Evolutionary conservation across 1,140 invertebrate species (phyloP).

Genomic region (Protaetia brevitarsis): DNA sequence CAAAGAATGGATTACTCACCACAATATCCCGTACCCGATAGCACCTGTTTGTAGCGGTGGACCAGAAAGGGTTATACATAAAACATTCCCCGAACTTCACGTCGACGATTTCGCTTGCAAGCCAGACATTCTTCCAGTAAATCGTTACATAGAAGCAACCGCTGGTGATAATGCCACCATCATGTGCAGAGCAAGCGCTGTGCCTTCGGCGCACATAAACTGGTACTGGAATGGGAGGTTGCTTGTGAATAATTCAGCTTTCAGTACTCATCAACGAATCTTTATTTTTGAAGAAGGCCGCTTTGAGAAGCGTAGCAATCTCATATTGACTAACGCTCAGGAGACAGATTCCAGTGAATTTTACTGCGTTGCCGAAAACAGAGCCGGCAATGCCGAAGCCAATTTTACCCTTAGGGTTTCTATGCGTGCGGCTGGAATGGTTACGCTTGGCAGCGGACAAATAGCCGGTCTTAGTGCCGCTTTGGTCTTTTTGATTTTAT

Average conservation of each 20-base stretch:
- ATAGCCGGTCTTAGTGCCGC: constrained; percentile 82
- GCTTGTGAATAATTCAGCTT: constrained; percentile 74
- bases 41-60: constrained; percentile 70
- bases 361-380: constrained; percentile 87
- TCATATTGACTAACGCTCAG: constrained; percentile 83
- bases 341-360: constrained; percentile 87
- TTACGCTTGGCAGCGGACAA: constrained; percentile 75
- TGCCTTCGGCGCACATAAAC: constrained; percentile 76
- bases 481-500: constrained; percentile 72
- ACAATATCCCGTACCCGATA: constrained; percentile 77
- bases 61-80: constrained; percentile 64
- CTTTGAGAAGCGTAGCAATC: constrained; percentile 69
- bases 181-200: constrained; percentile 72
- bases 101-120: constrained; percentile 85
- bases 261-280: constrained; percentile 77
- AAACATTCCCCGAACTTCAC: constrained; percentile 69
- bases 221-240: constrained; percentile 85
- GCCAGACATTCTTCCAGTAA: constrained; percentile 74
- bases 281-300: constrained; percentile 75
- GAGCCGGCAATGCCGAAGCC: constrained; percentile 85
- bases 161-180: constrained; percentile 83
- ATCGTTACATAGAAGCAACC: constrained; percentile 70
- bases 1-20: constrained; percentile 78
- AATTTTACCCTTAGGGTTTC: constrained; percentile 86
- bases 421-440: constrained; percentile 71